A percentile compares a stretch with the other conserved stretches of the same genome.
phyloP scores from a whole-genome alignment of 2,797 vertebrate genomes.

The Dendrocincla fuliginosa region DNA sequence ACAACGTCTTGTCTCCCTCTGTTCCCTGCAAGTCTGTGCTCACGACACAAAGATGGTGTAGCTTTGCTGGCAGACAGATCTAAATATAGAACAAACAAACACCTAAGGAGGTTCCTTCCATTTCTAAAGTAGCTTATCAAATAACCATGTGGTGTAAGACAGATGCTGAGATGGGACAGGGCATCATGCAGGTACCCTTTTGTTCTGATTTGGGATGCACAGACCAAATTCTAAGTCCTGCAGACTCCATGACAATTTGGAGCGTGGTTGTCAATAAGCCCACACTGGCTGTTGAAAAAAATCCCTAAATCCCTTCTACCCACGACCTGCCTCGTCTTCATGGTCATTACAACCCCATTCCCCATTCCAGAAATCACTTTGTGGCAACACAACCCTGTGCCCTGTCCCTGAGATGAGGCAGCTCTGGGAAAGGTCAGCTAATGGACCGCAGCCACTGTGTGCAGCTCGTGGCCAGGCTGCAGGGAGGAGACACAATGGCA shows the following conservation, averaged over 20 bases:
- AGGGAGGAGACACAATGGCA: neutral
- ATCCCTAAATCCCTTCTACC: neutral
- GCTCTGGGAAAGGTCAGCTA: conserved; percentile 48
- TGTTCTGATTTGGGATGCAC: neutral
- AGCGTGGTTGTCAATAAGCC: neutral
- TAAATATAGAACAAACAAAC: neutral
- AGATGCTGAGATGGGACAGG: neutral
- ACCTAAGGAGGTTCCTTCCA: neutral
- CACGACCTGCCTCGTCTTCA: neutral
- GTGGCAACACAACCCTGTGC: neutral
- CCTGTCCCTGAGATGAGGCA: neutral
- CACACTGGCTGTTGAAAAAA: fast-evolving
- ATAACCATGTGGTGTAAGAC: neutral
- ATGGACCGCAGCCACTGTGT: neutral
- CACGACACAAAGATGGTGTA: neutral
- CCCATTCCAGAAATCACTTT: neutral
- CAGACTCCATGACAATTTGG: neutral
- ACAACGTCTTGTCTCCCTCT: neutral
- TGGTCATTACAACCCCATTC: neutral
- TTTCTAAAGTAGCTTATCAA: neutral
- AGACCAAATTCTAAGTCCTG: neutral
- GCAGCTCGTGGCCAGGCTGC: neutral
- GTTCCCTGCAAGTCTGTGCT: neutral
- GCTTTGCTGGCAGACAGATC: neutral
- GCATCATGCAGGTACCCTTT: fast-evolving